A percentile compares a stretch with the other conserved stretches of the same genome.
These are phyloP conservation scores for Ennomos quercinarius DNA, from an alignment of 2,888 invertebrate genomes.

Conservation along the genomic window DNA sequence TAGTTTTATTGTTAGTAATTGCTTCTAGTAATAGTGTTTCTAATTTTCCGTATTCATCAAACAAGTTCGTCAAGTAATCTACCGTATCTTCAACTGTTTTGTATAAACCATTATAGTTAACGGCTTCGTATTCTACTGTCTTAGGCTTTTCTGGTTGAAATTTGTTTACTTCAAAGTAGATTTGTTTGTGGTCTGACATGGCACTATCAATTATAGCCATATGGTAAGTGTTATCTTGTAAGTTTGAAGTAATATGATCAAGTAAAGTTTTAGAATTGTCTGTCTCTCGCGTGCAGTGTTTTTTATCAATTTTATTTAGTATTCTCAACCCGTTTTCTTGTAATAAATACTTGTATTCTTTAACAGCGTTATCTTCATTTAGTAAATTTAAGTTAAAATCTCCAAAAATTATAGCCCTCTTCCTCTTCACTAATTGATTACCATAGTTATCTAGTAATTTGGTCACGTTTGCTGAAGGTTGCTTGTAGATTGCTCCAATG, in stretches of 20 bases:
- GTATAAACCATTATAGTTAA: neutral
- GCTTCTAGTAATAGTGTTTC: neutral
- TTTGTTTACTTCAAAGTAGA: slow-evolving; percentile 1
- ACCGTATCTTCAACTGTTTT: neutral
- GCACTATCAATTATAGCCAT: neutral
- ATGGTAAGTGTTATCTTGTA: neutral
- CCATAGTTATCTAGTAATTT: slow-evolving; percentile 9
- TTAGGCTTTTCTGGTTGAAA: neutral
- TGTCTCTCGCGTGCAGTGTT: slow-evolving; percentile 1
- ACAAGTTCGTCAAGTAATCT: neutral
- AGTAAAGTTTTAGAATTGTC: slow-evolving; percentile 7
- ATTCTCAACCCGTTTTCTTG: slow-evolving; percentile 15
- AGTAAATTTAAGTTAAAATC: slow-evolving; percentile 1
- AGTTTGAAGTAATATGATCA: slow-evolving; percentile 1
- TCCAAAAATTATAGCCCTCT: slow-evolving; percentile 15
- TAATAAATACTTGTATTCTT: slow-evolving; percentile 4
- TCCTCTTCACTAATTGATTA: slow-evolving; percentile 11
- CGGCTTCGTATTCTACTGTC: neutral
- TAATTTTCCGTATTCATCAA: neutral
- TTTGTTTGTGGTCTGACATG: slow-evolving; percentile 3
- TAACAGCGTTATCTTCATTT: neutral
- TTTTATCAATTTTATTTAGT: slow-evolving; percentile 9
- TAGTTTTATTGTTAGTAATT: too few relatives aligned
- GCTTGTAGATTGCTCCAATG: slow-evolving; percentile 23
- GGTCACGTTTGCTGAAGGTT: neutral